These are phyloP conservation scores for Oxygymnocypris stewartii DNA, from an alignment of 2,113 vertebrate species.

Conservation along the genomic window DNA sequence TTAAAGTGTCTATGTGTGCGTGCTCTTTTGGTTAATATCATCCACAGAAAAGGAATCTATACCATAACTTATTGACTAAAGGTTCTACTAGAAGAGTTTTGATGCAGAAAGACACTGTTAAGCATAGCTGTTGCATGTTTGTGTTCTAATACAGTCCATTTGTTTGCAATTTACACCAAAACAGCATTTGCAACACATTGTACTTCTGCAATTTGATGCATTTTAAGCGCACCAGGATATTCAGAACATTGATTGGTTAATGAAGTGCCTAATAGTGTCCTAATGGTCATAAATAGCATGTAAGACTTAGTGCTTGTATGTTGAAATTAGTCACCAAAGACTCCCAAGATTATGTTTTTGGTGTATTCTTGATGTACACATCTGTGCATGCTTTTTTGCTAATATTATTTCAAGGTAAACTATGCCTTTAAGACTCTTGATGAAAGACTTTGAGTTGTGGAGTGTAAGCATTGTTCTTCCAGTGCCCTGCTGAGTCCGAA, in stretches of 20 bases:
- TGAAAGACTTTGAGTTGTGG: not conserved
- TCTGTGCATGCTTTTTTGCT: not conserved
- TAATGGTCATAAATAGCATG: no score
- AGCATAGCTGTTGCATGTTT: not conserved
- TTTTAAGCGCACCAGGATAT: not conserved
- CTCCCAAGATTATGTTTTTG: no score
- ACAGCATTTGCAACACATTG: not conserved
- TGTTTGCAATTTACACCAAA: not conserved
- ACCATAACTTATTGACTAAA: not conserved
- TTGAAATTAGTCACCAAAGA: not conserved
- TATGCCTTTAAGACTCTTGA: not conserved
- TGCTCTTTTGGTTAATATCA: not conserved
- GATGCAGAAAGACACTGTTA: not conserved
- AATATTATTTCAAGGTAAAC: not conserved
- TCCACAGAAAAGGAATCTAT: not conserved
- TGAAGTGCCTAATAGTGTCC: not conserved
- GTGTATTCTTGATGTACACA: not conserved
- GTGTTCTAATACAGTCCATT: not conserved
- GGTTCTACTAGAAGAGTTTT: not conserved
- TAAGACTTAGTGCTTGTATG: no score
- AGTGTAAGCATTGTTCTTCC: not conserved
- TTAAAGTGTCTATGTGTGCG: not conserved
- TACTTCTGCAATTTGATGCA: not conserved
- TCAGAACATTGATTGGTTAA: not conserved
- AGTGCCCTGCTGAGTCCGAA: not conserved